phyloP scores from a whole-genome alignment of 2,888 invertebrate species.

The Lobophora halterata region DNA sequence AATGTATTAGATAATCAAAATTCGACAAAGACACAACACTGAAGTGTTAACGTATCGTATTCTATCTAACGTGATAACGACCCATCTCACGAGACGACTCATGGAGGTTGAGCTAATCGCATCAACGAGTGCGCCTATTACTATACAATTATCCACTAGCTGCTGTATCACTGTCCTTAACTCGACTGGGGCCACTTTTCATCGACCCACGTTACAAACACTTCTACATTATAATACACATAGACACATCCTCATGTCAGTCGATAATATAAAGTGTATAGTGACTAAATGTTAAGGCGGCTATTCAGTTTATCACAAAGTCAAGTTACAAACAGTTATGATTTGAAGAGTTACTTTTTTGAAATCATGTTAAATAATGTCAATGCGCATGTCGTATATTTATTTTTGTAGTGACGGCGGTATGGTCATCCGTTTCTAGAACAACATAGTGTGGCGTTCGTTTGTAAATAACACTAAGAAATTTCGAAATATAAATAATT shows the following conservation, averaged over 20 bases:
- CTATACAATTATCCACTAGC: constrained; percentile 27
- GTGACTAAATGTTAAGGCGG: no score
- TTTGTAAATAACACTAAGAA: no score
- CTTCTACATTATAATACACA: neutral
- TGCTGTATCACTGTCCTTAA: constrained; percentile 23
- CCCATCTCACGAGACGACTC: constrained; percentile 28
- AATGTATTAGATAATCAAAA: no score
- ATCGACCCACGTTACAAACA: constrained; percentile 14
- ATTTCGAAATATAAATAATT: no score
- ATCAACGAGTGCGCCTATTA: constrained; percentile 30
- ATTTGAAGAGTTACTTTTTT: no score
- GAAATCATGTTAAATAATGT: no score
- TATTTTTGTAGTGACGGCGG: no score
- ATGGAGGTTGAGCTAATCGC: constrained; percentile 41
- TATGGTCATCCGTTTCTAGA: no score
- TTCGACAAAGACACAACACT: no score
- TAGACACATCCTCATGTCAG: neutral
- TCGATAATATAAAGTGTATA: neutral
- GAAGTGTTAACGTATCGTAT: constrained; percentile 7
- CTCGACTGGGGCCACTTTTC: constrained; percentile 34
- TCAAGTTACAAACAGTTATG: constrained; percentile 1
- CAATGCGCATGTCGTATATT: no score
- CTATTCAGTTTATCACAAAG: neutral
- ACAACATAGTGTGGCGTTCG: no score
- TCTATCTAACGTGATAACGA: constrained; percentile 28